Percentiles rank a stretch among this genome's conserved stretches.
Conservation (phyloP, 2,797 vertebrate species). For the Remorina albescens region DNA sequence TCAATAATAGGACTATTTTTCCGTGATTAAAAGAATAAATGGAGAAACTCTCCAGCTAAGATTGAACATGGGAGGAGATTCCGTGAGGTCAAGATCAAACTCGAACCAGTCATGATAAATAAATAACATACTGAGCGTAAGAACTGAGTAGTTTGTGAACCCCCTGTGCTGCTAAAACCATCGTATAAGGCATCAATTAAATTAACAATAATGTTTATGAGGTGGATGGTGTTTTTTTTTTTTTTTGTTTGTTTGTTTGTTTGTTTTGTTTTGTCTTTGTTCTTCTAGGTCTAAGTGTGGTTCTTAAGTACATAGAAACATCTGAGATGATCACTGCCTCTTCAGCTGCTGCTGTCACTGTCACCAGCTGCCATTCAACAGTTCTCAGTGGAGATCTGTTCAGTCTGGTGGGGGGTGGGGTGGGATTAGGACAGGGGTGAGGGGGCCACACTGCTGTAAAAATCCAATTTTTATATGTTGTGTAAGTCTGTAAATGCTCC, state of each 20-base stretch:
- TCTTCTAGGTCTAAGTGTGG: neutral
- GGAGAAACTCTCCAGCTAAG: too few relatives aligned
- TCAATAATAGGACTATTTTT: neutral
- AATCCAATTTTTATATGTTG: neutral
- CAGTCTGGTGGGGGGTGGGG: conserved; percentile 10
- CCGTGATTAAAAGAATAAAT: too few relatives aligned
- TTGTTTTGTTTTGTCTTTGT: too few relatives aligned
- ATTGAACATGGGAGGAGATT: neutral
- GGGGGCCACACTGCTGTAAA: neutral
- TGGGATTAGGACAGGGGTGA: too few relatives aligned
- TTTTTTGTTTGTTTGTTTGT: too few relatives aligned
- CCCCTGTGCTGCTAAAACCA: too few relatives aligned
- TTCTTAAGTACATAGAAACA: conserved; percentile 15
- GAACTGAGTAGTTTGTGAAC: too few relatives aligned
- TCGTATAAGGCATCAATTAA: too few relatives aligned
- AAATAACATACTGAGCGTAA: too few relatives aligned
- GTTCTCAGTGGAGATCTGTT: neutral
- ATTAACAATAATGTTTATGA: too few relatives aligned
- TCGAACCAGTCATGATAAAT: too few relatives aligned
- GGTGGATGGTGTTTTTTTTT: too few relatives aligned
- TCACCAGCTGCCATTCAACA: conserved; percentile 30
- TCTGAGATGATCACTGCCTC: conserved; percentile 18
- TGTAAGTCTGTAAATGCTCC: conserved; percentile 1
- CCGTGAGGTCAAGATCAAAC: neutral
- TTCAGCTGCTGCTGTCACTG: conserved; percentile 23